Conservation (phyloP, 2,888 invertebrate genomes). For the Sussaba pulchella region DNA sequence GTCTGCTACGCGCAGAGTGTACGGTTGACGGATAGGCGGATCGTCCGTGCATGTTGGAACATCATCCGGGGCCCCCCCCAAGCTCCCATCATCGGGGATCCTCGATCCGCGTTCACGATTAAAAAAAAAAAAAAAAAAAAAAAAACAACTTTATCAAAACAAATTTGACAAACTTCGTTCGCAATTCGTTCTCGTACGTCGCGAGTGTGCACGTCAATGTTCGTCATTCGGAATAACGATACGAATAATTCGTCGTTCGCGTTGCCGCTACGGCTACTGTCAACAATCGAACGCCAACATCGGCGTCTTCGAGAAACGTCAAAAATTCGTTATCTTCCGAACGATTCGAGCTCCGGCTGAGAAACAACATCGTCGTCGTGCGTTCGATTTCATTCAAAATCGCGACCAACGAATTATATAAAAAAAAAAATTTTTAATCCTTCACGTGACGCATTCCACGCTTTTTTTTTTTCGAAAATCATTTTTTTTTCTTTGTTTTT, state of each 20-base stretch:
- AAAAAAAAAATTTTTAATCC: background rate
- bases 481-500: conserved; percentile 31
- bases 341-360: conserved; percentile 28
- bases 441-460: conserved; percentile 17
- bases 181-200: background rate
- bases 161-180: too few species aligned
- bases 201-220: conserved; percentile 52
- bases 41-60: conserved; percentile 63
- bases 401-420: conserved; percentile 5
- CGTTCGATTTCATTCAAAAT: background rate
- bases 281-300: conserved; percentile 52
- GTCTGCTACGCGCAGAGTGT: conserved; percentile 66
- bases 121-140: too few species aligned
- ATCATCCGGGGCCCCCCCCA: conserved; percentile 58
- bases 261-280: conserved; percentile 45
- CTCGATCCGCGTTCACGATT: too few species aligned
- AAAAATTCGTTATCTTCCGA: conserved; percentile 45
- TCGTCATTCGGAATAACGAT: conserved; percentile 27
- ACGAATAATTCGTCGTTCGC: conserved; percentile 29
- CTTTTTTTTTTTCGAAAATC: conserved; percentile 22
- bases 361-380: background rate
- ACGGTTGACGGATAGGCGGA: conserved; percentile 63
- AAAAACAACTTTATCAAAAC: too few species aligned
- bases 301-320: conserved; percentile 55
- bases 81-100: too few species aligned